Base-by-base conservation (phyloP, 1,140 invertebrate genomes). In the Heterodera schachtii region DNA sequence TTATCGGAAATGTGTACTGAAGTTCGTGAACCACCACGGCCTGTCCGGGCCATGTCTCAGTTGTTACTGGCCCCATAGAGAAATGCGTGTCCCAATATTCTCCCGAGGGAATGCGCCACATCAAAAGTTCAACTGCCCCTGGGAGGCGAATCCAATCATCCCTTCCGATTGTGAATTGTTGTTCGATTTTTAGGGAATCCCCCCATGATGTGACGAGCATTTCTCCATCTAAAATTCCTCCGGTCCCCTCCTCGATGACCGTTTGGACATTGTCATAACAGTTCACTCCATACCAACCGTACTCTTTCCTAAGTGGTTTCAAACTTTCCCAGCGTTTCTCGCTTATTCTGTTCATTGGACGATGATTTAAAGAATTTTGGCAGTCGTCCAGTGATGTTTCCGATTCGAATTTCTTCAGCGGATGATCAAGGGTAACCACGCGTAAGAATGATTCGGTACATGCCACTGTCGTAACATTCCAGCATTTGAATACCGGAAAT, bases 11-110 rank as follows among this genome's bases (percentile, higher is more conserved):
- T 13, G 60, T 60, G 11, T 74, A 74, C 31, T 75, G 47, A 2
- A 75, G 3, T 16, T 75, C 73, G 9, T 75, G 43, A 1, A 75
- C 41, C 16, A 57, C 60, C 0, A 75, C 13, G 3, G 60, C 60
- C 11, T 47, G 46, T 75, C 41, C 60, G 1, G 49, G 60, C 49
- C 49, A 75, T 46, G 47, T 75, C 16, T 75, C 73, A 16, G 43
- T 60, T 47, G 6, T 11, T 3, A 41, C 41, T 1, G 73, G 73
- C 7, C 73, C 73, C 8, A 46, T 57, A 9, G 41, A 21, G 47
- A 57, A 75, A 47, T 75, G 73, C 2, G 73, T 75, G 31, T 75
- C 8, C 49, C 49, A 57, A 75, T 13, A 47, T 47, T 75, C 44
- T 47, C 16, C 73, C 0, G 73, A 46, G 2, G 73, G 73, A 3